Conservation (phyloP, 2,113 vertebrate genomes). For the Gymnorhina tibicen region DNA sequence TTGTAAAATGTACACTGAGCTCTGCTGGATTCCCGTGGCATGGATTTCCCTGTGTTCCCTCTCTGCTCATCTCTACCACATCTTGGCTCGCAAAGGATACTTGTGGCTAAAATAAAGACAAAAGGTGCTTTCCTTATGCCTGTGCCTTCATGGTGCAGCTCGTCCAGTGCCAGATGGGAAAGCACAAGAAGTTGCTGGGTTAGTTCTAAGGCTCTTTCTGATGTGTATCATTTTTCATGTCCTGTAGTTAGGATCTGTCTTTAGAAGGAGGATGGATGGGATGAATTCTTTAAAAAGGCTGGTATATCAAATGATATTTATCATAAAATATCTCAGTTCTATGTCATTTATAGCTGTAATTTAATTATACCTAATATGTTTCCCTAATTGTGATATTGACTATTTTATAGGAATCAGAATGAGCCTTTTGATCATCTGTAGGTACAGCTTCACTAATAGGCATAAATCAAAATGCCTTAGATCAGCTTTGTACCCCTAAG, state of each 20-base stretch:
- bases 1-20: background rate
- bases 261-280: background rate
- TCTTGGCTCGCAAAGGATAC: background rate
- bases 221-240: background rate
- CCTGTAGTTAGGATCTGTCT: background rate
- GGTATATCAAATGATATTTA: background rate
- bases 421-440: slow-evolving; percentile 39
- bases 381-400: slow-evolving; percentile 36
- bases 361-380: slow-evolving; percentile 30
- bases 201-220: background rate
- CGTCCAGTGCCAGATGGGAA: background rate
- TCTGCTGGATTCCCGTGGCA: background rate
- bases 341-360: slow-evolving; percentile 40
- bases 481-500: slow-evolving; percentile 65
- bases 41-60: background rate
- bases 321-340: slow-evolving; percentile 4
- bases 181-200: background rate
- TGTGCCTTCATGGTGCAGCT: background rate
- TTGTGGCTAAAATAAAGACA: background rate
- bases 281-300: slow-evolving; percentile 6
- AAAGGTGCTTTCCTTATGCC: background rate
- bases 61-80: background rate
- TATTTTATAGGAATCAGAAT: slow-evolving; percentile 51
- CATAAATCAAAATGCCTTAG: slow-evolving; percentile 65
- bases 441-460: slow-evolving; percentile 41